These are phyloP conservation scores for Ectemnius lituratus DNA, from an alignment of 2,888 invertebrate genomes.

Conservation along the genomic window DNA sequence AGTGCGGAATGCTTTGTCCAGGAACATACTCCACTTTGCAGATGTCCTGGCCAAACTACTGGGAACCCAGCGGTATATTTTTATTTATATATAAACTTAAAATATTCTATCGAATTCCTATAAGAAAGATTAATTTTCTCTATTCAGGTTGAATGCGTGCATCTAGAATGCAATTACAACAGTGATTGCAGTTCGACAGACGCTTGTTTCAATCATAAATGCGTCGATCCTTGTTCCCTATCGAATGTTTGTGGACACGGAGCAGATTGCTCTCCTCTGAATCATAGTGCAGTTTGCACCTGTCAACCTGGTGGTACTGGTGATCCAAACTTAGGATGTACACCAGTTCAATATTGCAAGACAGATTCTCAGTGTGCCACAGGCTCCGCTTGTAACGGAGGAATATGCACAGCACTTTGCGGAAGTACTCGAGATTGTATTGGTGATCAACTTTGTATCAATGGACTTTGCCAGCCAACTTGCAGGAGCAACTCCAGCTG, in stretches of 20 bases:
- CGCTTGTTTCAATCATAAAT: constrained; percentile 89
- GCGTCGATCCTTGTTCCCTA: constrained; percentile 89
- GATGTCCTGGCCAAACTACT: constrained; percentile 86
- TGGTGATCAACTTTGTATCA: constrained; percentile 90
- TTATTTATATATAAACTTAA: no score
- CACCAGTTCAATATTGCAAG: constrained; percentile 89
- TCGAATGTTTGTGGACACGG: constrained; percentile 90
- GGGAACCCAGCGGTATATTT: constrained; percentile 84
- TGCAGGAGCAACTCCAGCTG: constrained; percentile 90
- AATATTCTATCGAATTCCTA: no score
- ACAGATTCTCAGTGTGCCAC: constrained; percentile 89
- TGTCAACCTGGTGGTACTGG: constrained; percentile 92
- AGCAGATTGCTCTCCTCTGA: constrained; percentile 86
- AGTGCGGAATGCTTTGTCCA: constrained; percentile 87
- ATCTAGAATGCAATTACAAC: constrained; percentile 88
- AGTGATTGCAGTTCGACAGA: constrained; percentile 86
- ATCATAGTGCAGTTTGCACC: constrained; percentile 90
- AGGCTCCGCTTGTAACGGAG: constrained; percentile 90
- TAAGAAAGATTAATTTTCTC: neutral
- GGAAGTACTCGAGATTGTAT: constrained; percentile 91
- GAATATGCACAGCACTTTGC: constrained; percentile 89
- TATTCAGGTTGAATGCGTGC: constrained; percentile 81
- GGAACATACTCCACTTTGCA: constrained; percentile 86
- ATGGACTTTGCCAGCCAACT: constrained; percentile 90
- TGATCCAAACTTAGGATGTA: constrained; percentile 91